Evolutionary conservation across 2,797 vertebrate species (phyloP).

Genomic region (Myripristis jacobus): DNA sequence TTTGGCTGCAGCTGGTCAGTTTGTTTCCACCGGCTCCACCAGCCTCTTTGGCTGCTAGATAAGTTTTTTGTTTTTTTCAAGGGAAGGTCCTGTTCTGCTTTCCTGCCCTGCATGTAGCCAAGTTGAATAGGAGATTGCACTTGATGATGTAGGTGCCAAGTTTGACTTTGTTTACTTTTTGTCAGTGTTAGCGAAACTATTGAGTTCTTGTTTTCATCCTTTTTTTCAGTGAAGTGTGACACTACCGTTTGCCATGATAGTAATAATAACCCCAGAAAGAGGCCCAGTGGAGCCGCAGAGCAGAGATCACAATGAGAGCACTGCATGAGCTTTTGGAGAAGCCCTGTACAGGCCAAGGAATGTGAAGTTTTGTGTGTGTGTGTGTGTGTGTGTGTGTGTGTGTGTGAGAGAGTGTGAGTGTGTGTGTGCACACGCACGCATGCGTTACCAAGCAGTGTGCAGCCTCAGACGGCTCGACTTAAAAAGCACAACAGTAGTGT

Average conservation of each 20-base stretch:
- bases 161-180: constrained; percentile 66
- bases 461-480: constrained; percentile 22
- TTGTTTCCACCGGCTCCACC: background rate
- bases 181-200: constrained; percentile 40
- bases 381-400: background rate
- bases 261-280: constrained; percentile 41
- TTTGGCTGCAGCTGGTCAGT: constrained; percentile 2
- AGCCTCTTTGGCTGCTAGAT: background rate
- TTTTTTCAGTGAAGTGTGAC: constrained; percentile 37
- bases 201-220: constrained; percentile 20
- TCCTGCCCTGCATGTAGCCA: background rate
- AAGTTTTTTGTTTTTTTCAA: too few relatives aligned
- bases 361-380: constrained; percentile 44
- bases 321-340: constrained; percentile 71
- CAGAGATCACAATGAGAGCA: constrained; percentile 55
- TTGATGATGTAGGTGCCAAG: constrained; percentile 64
- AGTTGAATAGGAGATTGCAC: constrained; percentile 37
- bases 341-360: constrained; percentile 42
- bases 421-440: background rate
- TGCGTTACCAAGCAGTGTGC: constrained; percentile 23
- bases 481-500: constrained; percentile 72
- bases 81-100: constrained; percentile 1
- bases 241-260: constrained; percentile 48
- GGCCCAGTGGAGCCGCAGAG: constrained; percentile 35
- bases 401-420: background rate